These are phyloP conservation scores for Leptonema lineaticorne DNA, from an alignment of 1,140 invertebrate species.

Conservation along the genomic window DNA sequence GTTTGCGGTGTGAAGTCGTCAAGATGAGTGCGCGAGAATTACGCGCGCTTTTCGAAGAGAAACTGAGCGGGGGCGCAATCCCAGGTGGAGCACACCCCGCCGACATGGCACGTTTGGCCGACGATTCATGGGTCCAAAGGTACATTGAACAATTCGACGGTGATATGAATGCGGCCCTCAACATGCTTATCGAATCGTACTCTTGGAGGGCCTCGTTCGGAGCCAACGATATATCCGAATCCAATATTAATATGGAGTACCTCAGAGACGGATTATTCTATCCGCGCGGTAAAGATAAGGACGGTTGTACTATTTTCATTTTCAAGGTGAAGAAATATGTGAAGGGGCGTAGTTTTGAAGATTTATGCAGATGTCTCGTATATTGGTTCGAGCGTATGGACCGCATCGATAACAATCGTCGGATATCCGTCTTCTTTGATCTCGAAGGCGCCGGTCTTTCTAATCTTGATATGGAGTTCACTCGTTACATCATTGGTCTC, in stretches of 20 bases:
- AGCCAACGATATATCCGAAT: constrained; percentile 74
- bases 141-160: constrained; percentile 48
- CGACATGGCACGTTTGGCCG: constrained; percentile 49
- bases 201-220: constrained; percentile 81
- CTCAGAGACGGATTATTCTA: constrained; percentile 76
- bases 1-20: background rate
- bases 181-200: constrained; percentile 80
- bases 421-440: constrained; percentile 87
- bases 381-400: constrained; percentile 88
- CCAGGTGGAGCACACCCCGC: constrained; percentile 47
- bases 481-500: constrained; percentile 80
- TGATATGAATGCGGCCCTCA: constrained; percentile 56
- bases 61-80: constrained; percentile 45
- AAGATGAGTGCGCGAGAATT: constrained; percentile 42
- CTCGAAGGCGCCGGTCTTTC: constrained; percentile 80
- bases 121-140: constrained; percentile 51
- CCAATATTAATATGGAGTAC: constrained; percentile 68
- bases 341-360: constrained; percentile 75
- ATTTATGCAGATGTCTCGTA: constrained; percentile 78
- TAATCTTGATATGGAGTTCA: constrained; percentile 88
- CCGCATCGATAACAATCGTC: constrained; percentile 72
- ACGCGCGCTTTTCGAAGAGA: constrained; percentile 44
- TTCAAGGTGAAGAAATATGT: constrained; percentile 75
- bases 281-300: constrained; percentile 73
- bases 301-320: constrained; percentile 75